Conservation (phyloP, 2,888 invertebrate species). For the Julus scanicus region DNA sequence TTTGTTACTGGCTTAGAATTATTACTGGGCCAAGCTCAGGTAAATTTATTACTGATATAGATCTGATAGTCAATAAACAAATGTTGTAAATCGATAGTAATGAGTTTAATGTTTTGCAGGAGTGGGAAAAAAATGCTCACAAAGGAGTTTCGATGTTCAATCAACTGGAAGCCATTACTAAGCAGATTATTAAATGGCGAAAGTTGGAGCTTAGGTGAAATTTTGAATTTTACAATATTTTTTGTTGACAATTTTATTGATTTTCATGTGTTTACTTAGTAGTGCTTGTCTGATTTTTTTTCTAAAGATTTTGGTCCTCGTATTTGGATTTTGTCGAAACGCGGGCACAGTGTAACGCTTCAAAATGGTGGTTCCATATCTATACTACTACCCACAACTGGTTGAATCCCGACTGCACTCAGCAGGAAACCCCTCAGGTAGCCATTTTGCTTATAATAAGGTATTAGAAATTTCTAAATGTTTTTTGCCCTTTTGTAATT, state of each 20-base stretch:
- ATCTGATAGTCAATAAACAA: constrained; percentile 47
- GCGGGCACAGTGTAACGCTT: constrained; percentile 69
- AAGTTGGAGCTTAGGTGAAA: constrained; percentile 79
- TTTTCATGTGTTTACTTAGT: neutral
- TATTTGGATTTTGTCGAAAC: constrained; percentile 76
- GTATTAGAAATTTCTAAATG: neutral
- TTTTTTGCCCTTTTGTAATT: too few species aligned
- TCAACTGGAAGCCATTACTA: constrained; percentile 78
- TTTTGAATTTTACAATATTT: neutral
- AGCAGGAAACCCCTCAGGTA: neutral
- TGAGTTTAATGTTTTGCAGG: constrained; percentile 68
- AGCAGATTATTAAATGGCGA: constrained; percentile 89
- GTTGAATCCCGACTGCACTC: constrained; percentile 6
- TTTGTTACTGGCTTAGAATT: constrained; percentile 92
- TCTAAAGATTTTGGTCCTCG: constrained; percentile 80
- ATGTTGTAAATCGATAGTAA: constrained; percentile 59
- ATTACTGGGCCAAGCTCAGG: constrained; percentile 76
- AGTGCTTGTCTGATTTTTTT: neutral
- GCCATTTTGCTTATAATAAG: neutral
- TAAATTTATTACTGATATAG: constrained; percentile 57
- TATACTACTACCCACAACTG: constrained; percentile 71
- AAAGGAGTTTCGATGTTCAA: constrained; percentile 82
- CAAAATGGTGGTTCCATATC: constrained; percentile 92
- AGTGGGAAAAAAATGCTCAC: constrained; percentile 94
- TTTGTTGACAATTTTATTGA: neutral